Conservation (phyloP, 1,140 invertebrate species). For the Drosophila ercepeae region DNA sequence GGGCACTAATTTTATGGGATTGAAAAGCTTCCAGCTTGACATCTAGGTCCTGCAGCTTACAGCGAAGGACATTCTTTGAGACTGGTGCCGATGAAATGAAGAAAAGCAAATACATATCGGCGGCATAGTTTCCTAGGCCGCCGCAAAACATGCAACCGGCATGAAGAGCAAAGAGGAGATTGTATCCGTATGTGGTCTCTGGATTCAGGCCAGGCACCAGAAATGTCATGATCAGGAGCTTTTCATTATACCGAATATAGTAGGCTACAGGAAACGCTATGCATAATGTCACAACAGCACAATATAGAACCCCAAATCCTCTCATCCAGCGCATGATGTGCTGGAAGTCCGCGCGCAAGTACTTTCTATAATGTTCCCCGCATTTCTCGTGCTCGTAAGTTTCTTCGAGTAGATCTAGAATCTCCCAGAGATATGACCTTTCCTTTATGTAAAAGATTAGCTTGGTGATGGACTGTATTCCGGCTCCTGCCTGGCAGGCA, state of each 20-base stretch:
- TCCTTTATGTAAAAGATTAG: neutral
- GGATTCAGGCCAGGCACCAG: neutral
- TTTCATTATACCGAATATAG: neutral
- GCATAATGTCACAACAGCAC: neutral
- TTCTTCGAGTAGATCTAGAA: neutral
- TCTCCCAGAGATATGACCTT: neutral
- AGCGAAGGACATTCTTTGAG: neutral
- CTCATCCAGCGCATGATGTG: neutral
- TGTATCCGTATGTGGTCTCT: neutral
- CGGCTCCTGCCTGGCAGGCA: neutral
- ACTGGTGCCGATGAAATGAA: neutral
- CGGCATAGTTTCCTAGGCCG: neutral
- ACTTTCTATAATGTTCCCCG: neutral
- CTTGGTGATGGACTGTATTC: neutral
- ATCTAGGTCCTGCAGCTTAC: neutral
- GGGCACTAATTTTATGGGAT: neutral
- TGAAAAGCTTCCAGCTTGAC: neutral
- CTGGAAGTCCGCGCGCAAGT: neutral
- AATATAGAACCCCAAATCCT: neutral
- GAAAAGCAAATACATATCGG: neutral
- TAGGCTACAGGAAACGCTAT: neutral
- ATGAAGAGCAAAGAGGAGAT: neutral
- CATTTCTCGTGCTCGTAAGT: neutral
- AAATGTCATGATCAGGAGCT: neutral
- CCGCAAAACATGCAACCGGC: neutral